phyloP scores from a whole-genome alignment of 35 echinoderm and acorn worm genomes.

The Antedon bifida region DNA sequence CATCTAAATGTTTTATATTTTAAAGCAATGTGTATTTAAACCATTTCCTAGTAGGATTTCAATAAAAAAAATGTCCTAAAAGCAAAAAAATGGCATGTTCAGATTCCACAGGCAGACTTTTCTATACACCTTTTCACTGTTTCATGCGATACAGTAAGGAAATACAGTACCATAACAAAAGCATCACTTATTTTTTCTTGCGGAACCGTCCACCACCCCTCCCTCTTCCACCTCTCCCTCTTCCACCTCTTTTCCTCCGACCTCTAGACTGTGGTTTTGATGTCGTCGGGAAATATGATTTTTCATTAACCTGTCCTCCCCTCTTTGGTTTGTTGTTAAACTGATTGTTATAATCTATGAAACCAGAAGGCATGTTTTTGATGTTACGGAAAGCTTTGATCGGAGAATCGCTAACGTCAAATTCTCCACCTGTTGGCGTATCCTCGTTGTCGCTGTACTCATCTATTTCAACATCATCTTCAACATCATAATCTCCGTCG shows the following conservation, averaged over 20 bases:
- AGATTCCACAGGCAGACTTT: too few relatives aligned
- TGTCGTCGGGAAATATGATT: neutral
- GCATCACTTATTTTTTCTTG: too few relatives aligned
- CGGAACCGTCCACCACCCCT: neutral
- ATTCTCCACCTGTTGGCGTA: neutral
- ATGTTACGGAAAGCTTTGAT: neutral
- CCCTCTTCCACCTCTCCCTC: neutral
- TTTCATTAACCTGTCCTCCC: neutral
- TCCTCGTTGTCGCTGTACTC: neutral
- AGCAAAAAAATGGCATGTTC: too few relatives aligned
- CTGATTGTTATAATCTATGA: neutral
- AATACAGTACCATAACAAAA: too few relatives aligned
- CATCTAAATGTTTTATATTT: too few relatives aligned
- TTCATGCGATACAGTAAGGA: too few relatives aligned
- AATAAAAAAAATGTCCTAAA: too few relatives aligned
- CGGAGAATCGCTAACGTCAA: neutral
- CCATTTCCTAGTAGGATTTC: too few relatives aligned
- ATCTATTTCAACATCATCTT: neutral
- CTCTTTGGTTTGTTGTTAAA: neutral
- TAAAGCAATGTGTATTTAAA: too few relatives aligned
- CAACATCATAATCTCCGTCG: neutral
- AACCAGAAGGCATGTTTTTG: neutral
- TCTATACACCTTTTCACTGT: too few relatives aligned
- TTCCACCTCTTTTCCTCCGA: neutral
- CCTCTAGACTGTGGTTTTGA: neutral